Evolutionary conservation across 1,140 invertebrate species (phyloP), one percentile per base, ranked within the genome.

Genomic region (Papilio machaon): DNA sequence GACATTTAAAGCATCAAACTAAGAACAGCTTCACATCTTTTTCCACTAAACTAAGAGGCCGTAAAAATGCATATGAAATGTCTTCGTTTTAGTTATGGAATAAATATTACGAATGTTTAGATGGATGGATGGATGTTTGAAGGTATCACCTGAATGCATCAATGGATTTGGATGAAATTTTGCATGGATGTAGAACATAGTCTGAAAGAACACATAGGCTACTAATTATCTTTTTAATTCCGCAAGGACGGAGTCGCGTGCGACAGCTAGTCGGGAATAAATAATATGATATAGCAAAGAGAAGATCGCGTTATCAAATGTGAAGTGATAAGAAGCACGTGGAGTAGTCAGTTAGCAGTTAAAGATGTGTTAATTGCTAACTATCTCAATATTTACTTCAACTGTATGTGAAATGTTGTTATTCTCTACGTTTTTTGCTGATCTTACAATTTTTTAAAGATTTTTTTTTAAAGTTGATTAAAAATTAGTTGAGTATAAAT

Each of bases 241-340:
- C 23, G 23, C 23, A 2, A 0, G 23, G 2, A 30, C 23, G 23
- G 23, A 30, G 23, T 30, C 23, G 23, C 23, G 23, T 30, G 23
- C 23, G 5, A 6, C 10, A 35, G 11, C 23, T 13, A 19, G 10
- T 67, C 60, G 60, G 60, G 35, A 35, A 67, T 67, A 67, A 67
- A 30, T 19, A 19, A 60, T 23, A 30, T 19, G 8, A 60, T 23
- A 60, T 67, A 67, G 60, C 60, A 67, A 67, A 67, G 13, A 35
- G 60, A 67, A 67, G 19, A 23, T 67, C 60, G 60, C 19, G 23
- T 64, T 64, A 64, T 64, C 58, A 64, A 9, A 11, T 64, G 19
- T 30, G 58, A 64, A 64, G 11, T 23, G 58, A 64, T 64, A 64
- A 64, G 58, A 64, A 64, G 58, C 58, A 64, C 67, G 79, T 74